Evolutionary conservation across 2,113 vertebrate species (phyloP).

Genomic region (Bos indicus): DNA sequence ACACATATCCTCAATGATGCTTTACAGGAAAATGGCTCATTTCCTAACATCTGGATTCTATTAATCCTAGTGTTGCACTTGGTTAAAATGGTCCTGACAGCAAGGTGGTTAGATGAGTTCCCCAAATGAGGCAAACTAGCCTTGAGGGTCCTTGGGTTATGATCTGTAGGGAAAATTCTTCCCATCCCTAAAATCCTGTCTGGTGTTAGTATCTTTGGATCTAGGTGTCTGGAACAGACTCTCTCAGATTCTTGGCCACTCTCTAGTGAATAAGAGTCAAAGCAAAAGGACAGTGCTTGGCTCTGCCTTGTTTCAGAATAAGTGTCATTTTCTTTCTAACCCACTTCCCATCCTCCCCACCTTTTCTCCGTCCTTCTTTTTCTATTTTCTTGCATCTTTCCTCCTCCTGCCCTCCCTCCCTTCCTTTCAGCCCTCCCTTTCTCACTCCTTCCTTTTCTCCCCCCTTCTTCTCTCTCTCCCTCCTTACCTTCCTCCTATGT

Average conservation of each 20-base stretch:
- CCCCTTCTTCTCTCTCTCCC: not conserved
- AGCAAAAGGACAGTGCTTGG: not conserved
- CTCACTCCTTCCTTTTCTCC: not conserved
- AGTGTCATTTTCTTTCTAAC: not conserved
- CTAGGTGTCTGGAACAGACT: not conserved
- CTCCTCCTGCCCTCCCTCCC: fast-evolving
- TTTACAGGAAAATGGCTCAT: conserved; percentile 27
- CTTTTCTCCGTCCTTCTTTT: not conserved
- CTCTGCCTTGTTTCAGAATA: not conserved
- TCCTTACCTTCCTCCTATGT: not conserved
- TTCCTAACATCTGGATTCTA: conserved; percentile 51
- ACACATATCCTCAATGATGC: not conserved
- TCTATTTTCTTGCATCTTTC: not conserved
- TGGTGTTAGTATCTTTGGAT: not conserved
- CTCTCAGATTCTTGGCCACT: not conserved
- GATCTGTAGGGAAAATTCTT: not conserved
- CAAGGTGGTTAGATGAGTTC: not conserved
- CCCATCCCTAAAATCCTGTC: not conserved
- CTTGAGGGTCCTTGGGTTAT: not conserved
- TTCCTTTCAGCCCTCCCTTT: fast-evolving
- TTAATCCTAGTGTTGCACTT: not conserved
- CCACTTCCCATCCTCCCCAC: not conserved
- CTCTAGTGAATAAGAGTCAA: not conserved
- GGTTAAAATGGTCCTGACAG: not conserved
- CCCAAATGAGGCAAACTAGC: not conserved